These are phyloP conservation scores for Malacoraja senta DNA, from an alignment of 2,797 vertebrate species.

Conservation along the genomic window DNA sequence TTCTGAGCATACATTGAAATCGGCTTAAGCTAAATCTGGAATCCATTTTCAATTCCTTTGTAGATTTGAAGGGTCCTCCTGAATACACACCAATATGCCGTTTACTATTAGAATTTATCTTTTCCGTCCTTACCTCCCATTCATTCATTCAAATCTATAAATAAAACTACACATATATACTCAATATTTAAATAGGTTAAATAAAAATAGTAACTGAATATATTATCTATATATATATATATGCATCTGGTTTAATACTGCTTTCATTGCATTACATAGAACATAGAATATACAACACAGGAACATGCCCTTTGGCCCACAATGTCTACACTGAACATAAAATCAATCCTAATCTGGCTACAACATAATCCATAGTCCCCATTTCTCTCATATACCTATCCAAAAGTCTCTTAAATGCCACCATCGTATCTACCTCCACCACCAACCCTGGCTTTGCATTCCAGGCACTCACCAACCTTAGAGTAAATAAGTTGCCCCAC, in stretches of 20 bases:
- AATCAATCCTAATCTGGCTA: no score
- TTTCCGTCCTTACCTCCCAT: not conserved
- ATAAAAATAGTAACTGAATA: slow-evolving; percentile 8
- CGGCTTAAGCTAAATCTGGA: not conserved
- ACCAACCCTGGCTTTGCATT: no score
- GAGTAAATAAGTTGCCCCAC: no score
- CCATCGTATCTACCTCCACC: no score
- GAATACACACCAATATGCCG: not conserved
- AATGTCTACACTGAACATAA: no score
- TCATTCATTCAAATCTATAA: not conserved
- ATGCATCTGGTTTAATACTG: not conserved
- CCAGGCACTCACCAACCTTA: no score
- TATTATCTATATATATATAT: not conserved
- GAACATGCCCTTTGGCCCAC: no score
- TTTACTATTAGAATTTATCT: not conserved
- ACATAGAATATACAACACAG: no score
- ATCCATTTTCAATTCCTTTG: not conserved
- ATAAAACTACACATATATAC: slow-evolving; percentile 16
- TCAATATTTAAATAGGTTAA: slow-evolving; percentile 9
- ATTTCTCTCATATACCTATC: no score
- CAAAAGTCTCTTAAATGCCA: no score
- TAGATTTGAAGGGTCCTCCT: not conserved
- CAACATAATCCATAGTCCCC: no score
- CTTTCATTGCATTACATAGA: not conserved
- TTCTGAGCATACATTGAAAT: no score